These are phyloP conservation scores for Panzeria rudis DNA, from an alignment of 2,888 invertebrate species.

Conservation along the genomic window DNA sequence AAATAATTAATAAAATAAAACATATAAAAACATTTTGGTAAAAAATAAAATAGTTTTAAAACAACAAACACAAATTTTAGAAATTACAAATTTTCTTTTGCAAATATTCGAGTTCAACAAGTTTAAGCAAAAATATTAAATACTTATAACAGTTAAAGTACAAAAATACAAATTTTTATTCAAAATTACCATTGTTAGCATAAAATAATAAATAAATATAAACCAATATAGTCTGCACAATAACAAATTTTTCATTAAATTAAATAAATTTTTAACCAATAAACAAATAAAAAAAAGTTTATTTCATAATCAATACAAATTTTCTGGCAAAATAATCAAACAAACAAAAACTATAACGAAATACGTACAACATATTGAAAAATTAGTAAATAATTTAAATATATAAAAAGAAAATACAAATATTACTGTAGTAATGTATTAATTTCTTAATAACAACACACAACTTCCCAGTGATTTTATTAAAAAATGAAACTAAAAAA, in stretches of 20 bases:
- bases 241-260: conserved; percentile 77
- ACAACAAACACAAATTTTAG: conserved; percentile 47
- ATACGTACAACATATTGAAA: conserved; percentile 57
- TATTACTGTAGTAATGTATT: conserved; percentile 30
- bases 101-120: conserved; percentile 59
- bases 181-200: conserved; percentile 74
- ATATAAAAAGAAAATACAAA: conserved; percentile 20
- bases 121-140: conserved; percentile 70
- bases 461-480: conserved; percentile 59
- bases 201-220: conserved; percentile 54
- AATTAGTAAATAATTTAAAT: conserved; percentile 20
- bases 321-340: conserved; percentile 59
- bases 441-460: conserved; percentile 38
- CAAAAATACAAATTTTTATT: conserved; percentile 70
- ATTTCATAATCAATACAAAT: conserved; percentile 61
- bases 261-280: conserved; percentile 65
- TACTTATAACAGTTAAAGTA: conserved; percentile 67
- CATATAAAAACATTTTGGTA: conserved; percentile 19
- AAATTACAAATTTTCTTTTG: conserved; percentile 67
- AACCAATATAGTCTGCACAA: conserved; percentile 73
- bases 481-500: conserved; percentile 34
- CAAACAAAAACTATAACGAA: conserved; percentile 63
- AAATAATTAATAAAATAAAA: conserved; percentile 68
- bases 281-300: conserved; percentile 65
- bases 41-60: conserved; percentile 5